A percentile compares a stretch with the other conserved stretches of the same genome.
These are phyloP conservation scores for Plebejus argus DNA, from an alignment of 2,888 invertebrate genomes.

Conservation along the genomic window DNA sequence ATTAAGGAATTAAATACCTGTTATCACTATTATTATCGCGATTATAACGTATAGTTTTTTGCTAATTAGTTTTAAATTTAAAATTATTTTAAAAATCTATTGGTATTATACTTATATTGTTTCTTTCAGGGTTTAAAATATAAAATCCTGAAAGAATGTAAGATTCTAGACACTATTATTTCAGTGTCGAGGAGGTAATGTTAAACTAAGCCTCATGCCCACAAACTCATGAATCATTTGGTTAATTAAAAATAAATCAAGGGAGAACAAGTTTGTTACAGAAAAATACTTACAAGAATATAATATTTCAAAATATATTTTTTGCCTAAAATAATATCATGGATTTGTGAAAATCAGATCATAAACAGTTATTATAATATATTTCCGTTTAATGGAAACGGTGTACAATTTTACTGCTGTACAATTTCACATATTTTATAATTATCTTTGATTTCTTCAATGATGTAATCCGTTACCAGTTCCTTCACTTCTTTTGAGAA, in stretches of 20 bases:
- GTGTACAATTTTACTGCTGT: background rate
- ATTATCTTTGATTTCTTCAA: constrained; percentile 40
- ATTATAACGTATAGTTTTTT: background rate
- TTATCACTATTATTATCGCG: background rate
- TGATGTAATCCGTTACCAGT: constrained; percentile 43
- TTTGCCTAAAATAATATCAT: background rate
- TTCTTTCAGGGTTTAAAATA: too few relatives aligned
- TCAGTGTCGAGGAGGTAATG: too few relatives aligned
- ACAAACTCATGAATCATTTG: background rate
- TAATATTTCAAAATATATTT: background rate
- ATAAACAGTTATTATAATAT: background rate
- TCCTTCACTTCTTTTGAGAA: constrained; percentile 40
- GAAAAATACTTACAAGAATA: background rate
- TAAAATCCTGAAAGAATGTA: too few relatives aligned
- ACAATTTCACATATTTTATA: constrained; percentile 25
- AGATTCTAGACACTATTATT: too few relatives aligned
- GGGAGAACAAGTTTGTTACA: background rate
- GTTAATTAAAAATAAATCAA: background rate
- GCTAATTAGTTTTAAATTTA: background rate
- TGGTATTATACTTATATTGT: background rate
- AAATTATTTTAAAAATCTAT: background rate
- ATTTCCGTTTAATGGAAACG: constrained; percentile 2
- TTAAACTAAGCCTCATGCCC: too few relatives aligned
- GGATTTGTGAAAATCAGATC: constrained; percentile 11
- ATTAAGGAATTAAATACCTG: background rate